phyloP scores from a whole-genome alignment of 37 sponge, comb jelly and placozoan species.

The Corticium candelabrum region DNA sequence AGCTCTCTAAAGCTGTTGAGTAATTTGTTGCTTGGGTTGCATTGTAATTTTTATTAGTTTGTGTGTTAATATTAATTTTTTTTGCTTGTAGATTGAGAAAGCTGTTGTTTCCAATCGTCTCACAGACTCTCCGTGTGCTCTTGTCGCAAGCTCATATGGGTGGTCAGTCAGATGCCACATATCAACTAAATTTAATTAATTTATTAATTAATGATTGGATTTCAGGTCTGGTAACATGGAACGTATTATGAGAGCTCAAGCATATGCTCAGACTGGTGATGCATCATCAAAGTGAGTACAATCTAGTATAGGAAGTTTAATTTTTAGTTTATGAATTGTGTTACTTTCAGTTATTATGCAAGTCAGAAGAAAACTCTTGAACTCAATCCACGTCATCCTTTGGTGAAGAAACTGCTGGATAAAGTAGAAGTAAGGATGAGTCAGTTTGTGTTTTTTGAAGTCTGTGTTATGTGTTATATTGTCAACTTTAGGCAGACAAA shows the following conservation, averaged over 20 bases:
- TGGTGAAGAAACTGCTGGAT: constrained; percentile 70
- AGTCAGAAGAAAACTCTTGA: constrained; percentile 96
- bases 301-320: neutral
- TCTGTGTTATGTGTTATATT: too few relatives aligned
- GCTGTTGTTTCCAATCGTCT: constrained; percentile 84
- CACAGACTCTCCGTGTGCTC: constrained; percentile 90
- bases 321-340: neutral
- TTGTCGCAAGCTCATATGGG: constrained; percentile 88
- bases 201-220: neutral
- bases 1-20: too few relatives aligned
- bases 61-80: neutral
- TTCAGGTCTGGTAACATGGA: constrained; percentile 96
- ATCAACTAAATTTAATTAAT: neutral
- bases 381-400: constrained; percentile 92
- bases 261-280: constrained; percentile 53
- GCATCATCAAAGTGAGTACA: constrained; percentile 1
- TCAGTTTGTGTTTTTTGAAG: too few relatives aligned
- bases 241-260: constrained; percentile 89
- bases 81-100: constrained; percentile 56
- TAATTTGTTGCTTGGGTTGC: too few relatives aligned
- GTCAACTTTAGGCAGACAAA: constrained; percentile 21
- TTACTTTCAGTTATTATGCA: constrained; percentile 45
- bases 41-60: neutral
- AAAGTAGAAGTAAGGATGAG: constrained; percentile 35
- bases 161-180: constrained; percentile 40